Base-by-base conservation (phyloP, 2,113 vertebrate species). In the Xenus cinereus region DNA sequence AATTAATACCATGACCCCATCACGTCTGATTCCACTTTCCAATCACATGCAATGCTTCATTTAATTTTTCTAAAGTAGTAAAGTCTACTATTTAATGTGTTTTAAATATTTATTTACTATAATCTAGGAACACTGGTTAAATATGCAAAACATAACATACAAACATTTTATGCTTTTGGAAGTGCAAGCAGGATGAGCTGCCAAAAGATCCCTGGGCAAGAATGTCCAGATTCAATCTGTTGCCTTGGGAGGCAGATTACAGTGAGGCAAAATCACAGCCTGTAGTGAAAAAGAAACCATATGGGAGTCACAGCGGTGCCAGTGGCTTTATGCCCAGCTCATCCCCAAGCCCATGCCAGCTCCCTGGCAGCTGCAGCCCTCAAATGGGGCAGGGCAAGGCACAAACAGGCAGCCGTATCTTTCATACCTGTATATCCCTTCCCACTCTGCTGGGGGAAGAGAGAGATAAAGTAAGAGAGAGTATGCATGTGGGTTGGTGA, bases 91-190 rank as follows among this genome's bases (percentile, higher is more conserved):
- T 67, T 83, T 71, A 77, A 43, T 87, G 19, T 24, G 12, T 35
- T 91, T 92, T 8, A 60, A 75, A 39, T 89, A 82, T 79, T 35
- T 92, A 59, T 92, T 96, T 90, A 75, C 72, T 90, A 1, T 73
- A 73, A 73, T 23, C 32, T 67, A 69, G 14, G 73, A 90, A 37
- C 53, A 66, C 22, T 86, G 23, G 41, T 56, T 94, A 92, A 77
- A 92, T 94, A 84, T 9, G 54, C 28, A 87, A 90, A 85, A 39
- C 67, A 43, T 59, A 80, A 23, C 54, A 88, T 48, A 54, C 43
- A 93, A 96, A 94, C n/a, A 90, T 92, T 84, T 97, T 90, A 74
- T 83, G 68, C 51, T 72, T 92, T 86, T 93, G 54, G 75, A 97
- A 95, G 33, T 86, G 56, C 72, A 78, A 71, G 78, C 46, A 80